A percentile compares a stretch with the other conserved stretches of the same genome.
phyloP scores from a whole-genome alignment of 2,888 invertebrate species.

The Caenorhabditis japonica region DNA sequence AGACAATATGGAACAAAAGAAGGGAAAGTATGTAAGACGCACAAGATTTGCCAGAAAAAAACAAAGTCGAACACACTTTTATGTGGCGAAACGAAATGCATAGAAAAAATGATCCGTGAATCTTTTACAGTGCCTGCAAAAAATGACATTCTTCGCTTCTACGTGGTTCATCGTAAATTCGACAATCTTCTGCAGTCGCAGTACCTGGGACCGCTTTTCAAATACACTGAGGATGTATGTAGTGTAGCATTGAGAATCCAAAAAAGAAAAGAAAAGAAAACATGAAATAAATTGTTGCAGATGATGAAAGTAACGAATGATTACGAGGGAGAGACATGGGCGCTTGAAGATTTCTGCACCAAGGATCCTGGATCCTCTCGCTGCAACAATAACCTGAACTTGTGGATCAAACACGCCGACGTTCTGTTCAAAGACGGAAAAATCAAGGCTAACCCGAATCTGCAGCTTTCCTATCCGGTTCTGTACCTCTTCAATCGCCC shows the following conservation, averaged over 20 bases:
- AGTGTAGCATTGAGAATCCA: not conserved
- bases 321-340: constrained; percentile 64
- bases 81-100: constrained; percentile 4
- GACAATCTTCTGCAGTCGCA: constrained; percentile 72
- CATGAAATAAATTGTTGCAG: constrained; percentile 17
- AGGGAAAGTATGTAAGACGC: constrained; percentile 40
- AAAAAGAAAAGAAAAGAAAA: not conserved
- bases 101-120: constrained; percentile 3
- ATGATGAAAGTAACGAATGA: constrained; percentile 68
- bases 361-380: constrained; percentile 62
- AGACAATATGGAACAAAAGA: constrained; percentile 28
- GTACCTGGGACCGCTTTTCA: constrained; percentile 69
- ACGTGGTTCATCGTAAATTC: constrained; percentile 74
- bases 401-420: constrained; percentile 77
- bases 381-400: constrained; percentile 74
- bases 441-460: constrained; percentile 72
- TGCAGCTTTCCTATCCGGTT: constrained; percentile 76
- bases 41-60: constrained; percentile 12
- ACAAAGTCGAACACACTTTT: constrained; percentile 10
- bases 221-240: constrained; percentile 72
- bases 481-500: constrained; percentile 76
- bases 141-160: constrained; percentile 75
- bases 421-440: constrained; percentile 74
- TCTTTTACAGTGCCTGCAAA: constrained; percentile 62
- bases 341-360: constrained; percentile 73